These are phyloP conservation scores for Lepus americanus DNA, from an alignment of 2,113 vertebrate genomes.

Conservation along the genomic window DNA sequence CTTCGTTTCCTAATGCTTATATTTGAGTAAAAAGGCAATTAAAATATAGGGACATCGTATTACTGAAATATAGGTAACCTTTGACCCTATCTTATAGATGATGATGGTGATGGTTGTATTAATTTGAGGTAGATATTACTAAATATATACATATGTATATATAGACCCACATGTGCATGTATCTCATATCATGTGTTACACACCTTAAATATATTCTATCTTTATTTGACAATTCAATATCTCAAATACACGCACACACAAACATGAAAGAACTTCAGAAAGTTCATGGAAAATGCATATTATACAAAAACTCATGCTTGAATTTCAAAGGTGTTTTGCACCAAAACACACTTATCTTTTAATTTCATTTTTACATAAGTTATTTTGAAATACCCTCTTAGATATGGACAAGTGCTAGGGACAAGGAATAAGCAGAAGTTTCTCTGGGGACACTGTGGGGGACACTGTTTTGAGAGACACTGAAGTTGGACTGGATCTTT, in stretches of 20 bases:
- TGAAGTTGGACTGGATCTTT: background rate
- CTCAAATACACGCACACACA: too few relatives aligned
- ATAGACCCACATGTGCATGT: too few relatives aligned
- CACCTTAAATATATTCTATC: background rate
- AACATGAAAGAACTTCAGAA: too few relatives aligned
- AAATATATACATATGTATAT: background rate
- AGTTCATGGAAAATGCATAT: too few relatives aligned
- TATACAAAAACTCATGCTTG: too few relatives aligned
- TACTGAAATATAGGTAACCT: background rate
- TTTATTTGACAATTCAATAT: background rate
- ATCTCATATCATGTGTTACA: background rate
- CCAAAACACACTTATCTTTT: too few relatives aligned
- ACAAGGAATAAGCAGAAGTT: background rate
- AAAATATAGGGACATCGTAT: background rate
- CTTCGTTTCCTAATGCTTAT: background rate
- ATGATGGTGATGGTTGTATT: background rate
- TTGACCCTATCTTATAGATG: background rate
- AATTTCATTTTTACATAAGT: too few relatives aligned
- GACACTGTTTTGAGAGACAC: conserved; percentile 24
- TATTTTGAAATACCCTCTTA: too few relatives aligned
- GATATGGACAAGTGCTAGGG: background rate
- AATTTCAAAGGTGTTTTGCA: too few relatives aligned
- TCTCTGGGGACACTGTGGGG: background rate
- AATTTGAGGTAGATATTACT: background rate
- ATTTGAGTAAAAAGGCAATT: conserved; percentile 4